phyloP scores from a whole-genome alignment of 2,888 invertebrate species.

The Meandrusa payeni region DNA sequence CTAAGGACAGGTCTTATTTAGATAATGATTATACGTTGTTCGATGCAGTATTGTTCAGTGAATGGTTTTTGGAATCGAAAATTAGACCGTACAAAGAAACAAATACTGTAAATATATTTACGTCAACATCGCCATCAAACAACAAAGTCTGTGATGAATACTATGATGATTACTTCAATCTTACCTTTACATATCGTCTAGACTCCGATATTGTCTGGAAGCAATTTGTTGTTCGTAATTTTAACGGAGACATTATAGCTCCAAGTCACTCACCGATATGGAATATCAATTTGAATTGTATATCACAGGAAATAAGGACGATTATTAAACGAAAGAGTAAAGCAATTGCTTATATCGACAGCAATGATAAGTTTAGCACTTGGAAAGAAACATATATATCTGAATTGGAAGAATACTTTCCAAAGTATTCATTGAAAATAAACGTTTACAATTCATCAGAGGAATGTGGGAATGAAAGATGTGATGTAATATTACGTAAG shows the following conservation, averaged over 20 bases:
- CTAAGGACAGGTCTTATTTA: constrained; percentile 36
- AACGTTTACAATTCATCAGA: constrained; percentile 46
- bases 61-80: constrained; percentile 30
- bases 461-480: constrained; percentile 37
- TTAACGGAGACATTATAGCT: constrained; percentile 40
- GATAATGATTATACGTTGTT: constrained; percentile 35
- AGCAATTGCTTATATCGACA: constrained; percentile 53
- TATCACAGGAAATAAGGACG: constrained; percentile 34
- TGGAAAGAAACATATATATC: constrained; percentile 43
- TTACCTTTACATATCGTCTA: constrained; percentile 55
- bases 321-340: constrained; percentile 43
- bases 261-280: constrained; percentile 40
- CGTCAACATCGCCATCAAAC: constrained; percentile 42
- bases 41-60: constrained; percentile 45
- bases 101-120: constrained; percentile 42
- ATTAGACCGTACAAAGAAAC: constrained; percentile 34
- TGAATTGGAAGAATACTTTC: constrained; percentile 48
- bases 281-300: constrained; percentile 30
- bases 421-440: constrained; percentile 43
- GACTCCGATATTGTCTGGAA: constrained; percentile 54
- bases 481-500: constrained; percentile 39
- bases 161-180: constrained; percentile 53
- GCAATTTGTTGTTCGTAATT: constrained; percentile 46
- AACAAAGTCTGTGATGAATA: constrained; percentile 44
- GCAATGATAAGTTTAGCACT: constrained; percentile 41